Conservation (phyloP, 2,113 vertebrate species). For the Corapipo altera region DNA sequence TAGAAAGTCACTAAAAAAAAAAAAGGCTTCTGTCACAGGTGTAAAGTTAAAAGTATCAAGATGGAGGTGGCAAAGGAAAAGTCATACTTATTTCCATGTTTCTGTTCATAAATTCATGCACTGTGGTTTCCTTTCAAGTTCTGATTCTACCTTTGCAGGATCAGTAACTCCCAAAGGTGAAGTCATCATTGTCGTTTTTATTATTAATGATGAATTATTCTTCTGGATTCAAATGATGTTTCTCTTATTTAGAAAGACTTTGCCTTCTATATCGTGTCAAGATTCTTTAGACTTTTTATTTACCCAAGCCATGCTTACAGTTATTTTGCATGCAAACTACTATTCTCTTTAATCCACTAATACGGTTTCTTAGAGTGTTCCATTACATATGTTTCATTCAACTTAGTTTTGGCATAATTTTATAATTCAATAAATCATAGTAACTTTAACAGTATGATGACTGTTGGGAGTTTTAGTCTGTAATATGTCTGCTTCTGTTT, state of each 20-base stretch:
- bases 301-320: background rate
- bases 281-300: background rate
- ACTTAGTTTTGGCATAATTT: background rate
- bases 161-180: background rate
- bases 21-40: background rate
- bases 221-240: background rate
- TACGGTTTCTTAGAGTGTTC: background rate
- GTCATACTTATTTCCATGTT: background rate
- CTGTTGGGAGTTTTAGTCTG: background rate
- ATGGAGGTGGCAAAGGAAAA: background rate
- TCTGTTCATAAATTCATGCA: background rate
- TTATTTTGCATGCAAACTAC: background rate
- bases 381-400: background rate
- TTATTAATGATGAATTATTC: background rate
- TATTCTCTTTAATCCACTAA: background rate
- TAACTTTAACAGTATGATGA: background rate
- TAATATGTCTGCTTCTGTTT: background rate
- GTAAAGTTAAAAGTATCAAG: background rate
- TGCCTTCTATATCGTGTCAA: background rate
- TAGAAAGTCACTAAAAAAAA: background rate
- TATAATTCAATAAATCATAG: background rate
- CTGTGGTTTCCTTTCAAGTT: background rate
- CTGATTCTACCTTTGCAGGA: background rate
- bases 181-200: background rate
- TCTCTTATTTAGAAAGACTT: background rate